These are phyloP conservation scores for Andrena bicolor DNA, from an alignment of 2,888 invertebrate genomes.

Conservation along the genomic window DNA sequence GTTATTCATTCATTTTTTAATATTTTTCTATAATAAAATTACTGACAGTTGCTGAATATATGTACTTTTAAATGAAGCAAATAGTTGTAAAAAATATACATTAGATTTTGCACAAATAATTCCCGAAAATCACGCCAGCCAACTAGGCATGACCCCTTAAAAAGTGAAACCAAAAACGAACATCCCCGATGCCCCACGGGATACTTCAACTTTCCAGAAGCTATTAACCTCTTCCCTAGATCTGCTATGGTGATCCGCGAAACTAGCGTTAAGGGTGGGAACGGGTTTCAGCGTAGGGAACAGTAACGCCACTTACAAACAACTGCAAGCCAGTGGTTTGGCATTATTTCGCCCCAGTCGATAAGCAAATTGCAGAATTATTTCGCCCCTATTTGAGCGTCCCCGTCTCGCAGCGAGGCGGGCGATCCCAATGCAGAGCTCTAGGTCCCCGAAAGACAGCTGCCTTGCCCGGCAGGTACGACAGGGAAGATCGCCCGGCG, in stretches of 20 bases:
- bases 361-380: not conserved
- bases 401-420: too few species aligned
- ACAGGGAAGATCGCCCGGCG: constrained; percentile 9
- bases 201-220: not conserved
- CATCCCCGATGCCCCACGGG: not conserved
- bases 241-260: not conserved
- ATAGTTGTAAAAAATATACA: too few species aligned
- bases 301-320: constrained; percentile 22
- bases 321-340: not conserved
- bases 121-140: too few species aligned
- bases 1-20: too few species aligned
- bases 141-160: too few species aligned
- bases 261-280: not conserved
- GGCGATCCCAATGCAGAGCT: not conserved
- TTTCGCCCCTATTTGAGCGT: too few species aligned
- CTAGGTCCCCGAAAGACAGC: not conserved
- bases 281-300: not conserved
- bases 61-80: too few species aligned
- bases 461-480: not conserved
- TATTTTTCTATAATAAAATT: too few species aligned
- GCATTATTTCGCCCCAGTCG: not conserved
- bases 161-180: too few species aligned
- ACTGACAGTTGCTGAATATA: too few species aligned
- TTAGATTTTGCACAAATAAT: too few species aligned
- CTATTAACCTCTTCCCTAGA: not conserved